A percentile compares a stretch with the other conserved stretches of the same genome.
Conservation (phyloP, 2,113 vertebrate genomes). For the Agelaius tricolor region DNA sequence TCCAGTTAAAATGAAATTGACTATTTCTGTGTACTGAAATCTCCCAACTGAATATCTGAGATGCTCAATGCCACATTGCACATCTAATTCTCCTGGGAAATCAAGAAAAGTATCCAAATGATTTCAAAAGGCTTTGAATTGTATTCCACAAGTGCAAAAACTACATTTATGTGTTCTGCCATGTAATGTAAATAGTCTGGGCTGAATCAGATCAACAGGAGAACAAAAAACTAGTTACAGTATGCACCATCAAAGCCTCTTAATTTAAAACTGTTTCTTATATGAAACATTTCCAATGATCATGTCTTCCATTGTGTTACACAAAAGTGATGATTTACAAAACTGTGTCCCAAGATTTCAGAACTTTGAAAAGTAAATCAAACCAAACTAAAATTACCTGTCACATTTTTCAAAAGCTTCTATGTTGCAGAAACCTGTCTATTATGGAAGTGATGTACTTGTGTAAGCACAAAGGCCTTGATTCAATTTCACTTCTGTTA, state of each 20-base stretch:
- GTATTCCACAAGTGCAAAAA: not conserved
- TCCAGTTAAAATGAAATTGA: not conserved
- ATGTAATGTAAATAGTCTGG: not conserved
- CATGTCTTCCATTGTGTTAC: not conserved
- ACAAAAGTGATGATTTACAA: not conserved
- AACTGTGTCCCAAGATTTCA: not conserved
- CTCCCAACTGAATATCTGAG: not conserved
- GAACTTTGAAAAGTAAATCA: not conserved
- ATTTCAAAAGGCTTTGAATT: not conserved
- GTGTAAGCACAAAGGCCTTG: not conserved
- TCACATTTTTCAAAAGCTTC: not conserved
- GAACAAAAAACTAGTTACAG: not conserved
- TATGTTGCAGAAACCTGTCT: not conserved
- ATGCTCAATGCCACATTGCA: not conserved
- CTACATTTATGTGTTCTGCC: not conserved
- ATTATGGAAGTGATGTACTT: not conserved
- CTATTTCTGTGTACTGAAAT: not conserved
- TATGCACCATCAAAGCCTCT: not conserved
- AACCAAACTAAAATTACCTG: not conserved
- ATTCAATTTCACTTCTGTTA: not conserved
- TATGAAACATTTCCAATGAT: not conserved
- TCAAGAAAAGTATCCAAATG: not conserved
- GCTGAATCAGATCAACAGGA: not conserved
- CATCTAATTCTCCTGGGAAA: not conserved
- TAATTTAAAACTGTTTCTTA: not conserved